phyloP scores from a whole-genome alignment of 2,113 vertebrate genomes.

The Hippocampus abdominalis region DNA sequence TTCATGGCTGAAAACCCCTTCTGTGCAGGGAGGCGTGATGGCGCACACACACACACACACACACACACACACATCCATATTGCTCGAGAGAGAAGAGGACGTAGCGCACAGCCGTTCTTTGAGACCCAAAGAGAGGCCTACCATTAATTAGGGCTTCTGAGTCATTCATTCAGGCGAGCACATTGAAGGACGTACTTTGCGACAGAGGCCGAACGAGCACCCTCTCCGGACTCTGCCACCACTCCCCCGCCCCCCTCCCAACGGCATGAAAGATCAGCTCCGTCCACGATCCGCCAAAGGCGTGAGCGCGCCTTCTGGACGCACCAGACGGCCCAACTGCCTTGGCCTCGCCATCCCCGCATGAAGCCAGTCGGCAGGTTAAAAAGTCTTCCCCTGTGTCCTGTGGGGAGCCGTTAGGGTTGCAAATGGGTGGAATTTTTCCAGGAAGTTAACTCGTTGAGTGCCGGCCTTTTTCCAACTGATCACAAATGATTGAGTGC shows the following conservation, averaged over 20 bases:
- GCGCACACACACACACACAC: constrained; percentile 14
- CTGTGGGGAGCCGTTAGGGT: no score
- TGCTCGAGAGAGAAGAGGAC: constrained; percentile 51
- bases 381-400: constrained; percentile 22
- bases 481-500: no score
- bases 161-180: constrained; percentile 52
- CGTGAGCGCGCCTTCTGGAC: background rate
- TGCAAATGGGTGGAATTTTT: no score
- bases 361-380: constrained; percentile 30
- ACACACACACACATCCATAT: no score
- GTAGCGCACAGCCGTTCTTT: constrained; percentile 59
- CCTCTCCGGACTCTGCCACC: constrained; percentile 21
- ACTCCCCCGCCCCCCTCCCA: constrained; percentile 7
- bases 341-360: constrained; percentile 2
- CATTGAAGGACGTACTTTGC: constrained; percentile 51
- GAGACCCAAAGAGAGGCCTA: constrained; percentile 51
- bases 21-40: constrained; percentile 10
- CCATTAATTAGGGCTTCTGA: constrained; percentile 65
- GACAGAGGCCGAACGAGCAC: constrained; percentile 20
- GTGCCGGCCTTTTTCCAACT: no score
- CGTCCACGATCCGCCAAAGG: constrained; percentile 8
- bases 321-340: no score
- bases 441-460: no score
- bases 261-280: constrained; percentile 26
- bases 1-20: constrained; percentile 46